A percentile compares a stretch with the other conserved stretches of the same genome.
phyloP scores from a whole-genome alignment of 1,140 invertebrate genomes.

The Odontomachus brunneus region DNA sequence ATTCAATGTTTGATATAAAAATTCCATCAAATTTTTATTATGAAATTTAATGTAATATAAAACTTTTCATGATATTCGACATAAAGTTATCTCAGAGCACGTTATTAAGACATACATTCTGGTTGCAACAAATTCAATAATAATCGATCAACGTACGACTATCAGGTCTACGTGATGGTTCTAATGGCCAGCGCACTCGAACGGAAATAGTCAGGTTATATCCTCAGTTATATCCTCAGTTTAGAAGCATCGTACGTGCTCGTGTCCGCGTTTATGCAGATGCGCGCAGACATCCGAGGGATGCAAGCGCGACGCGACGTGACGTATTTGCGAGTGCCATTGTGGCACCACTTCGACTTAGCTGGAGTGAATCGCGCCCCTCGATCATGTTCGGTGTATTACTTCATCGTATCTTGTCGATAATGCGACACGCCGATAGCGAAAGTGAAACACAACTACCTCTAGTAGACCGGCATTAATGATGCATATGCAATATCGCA shows the following conservation, averaged over 20 bases:
- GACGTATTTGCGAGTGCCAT: slow-evolving; percentile 17
- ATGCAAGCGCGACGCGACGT: slow-evolving; percentile 1
- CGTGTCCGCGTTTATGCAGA: not conserved
- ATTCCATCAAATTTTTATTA: too few relatives aligned
- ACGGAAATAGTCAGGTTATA: not conserved
- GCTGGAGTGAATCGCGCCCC: not conserved
- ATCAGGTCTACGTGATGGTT: not conserved
- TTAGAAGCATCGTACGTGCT: not conserved
- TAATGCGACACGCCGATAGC: too few relatives aligned
- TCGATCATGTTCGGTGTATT: not conserved
- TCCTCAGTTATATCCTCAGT: not conserved
- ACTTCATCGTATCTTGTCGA: not conserved
- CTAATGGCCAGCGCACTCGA: not conserved
- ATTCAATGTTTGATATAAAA: too few relatives aligned
- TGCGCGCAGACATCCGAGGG: slow-evolving; percentile 7
- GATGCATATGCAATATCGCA: not conserved
- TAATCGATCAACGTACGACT: not conserved
- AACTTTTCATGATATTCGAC: not conserved
- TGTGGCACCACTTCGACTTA: not conserved
- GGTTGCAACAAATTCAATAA: not conserved
- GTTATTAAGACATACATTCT: not conserved
- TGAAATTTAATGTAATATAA: not conserved
- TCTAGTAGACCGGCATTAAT: not conserved
- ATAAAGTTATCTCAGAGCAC: not conserved
- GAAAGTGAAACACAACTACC: not conserved